Evolutionary conservation across 1,140 invertebrate genomes (phyloP), one percentile per base, ranked within the genome.

Genomic region (Rhagoletis pomonella): DNA sequence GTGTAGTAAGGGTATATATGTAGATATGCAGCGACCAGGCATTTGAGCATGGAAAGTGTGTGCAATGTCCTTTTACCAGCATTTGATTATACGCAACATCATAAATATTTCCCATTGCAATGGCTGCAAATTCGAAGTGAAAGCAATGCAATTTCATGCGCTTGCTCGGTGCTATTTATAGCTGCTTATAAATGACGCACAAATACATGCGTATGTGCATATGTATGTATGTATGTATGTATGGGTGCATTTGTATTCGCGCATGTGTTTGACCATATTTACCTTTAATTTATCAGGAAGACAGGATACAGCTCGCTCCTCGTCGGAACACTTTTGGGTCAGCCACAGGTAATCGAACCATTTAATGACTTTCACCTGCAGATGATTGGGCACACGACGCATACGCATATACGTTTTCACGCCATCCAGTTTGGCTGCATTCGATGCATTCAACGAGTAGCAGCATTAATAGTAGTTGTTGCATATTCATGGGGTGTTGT

Each of bases 301-400:
- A 94, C 98, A 98, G 90, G 97, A 97, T 88, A 99, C 97, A 81
- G 97, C 97, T 93, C 97, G 97, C 93, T 99, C 98, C 93, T 99
- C 98, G 93, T 99, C 98, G 0, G 98, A 98, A 92, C 98, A 99
- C 94, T 99, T 99, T 94, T 99, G 98, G 88, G 98, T 99, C 88
- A 99, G 95, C 98, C 99, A 99, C 88, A 99, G 95, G 93, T 99
- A 99, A 94, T 99, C 98, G 93, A 99, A 99, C 98, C 98, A 99
- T 93, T 98, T 98, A 93, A 99, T 99, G 84, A 99, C 99, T 94
- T 99, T 99, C 89, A 98, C 97, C 94, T 99, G 98, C 65, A 99
- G 95, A 94, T 98, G 97, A 89, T 96, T 97, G 12, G 98, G 98
- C 73, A 99, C 98, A 89, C 98, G 95, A 84, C 98, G 95, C 96